Base-by-base conservation (phyloP, 2,797 vertebrate species). In the Pitangus sulphuratus region DNA sequence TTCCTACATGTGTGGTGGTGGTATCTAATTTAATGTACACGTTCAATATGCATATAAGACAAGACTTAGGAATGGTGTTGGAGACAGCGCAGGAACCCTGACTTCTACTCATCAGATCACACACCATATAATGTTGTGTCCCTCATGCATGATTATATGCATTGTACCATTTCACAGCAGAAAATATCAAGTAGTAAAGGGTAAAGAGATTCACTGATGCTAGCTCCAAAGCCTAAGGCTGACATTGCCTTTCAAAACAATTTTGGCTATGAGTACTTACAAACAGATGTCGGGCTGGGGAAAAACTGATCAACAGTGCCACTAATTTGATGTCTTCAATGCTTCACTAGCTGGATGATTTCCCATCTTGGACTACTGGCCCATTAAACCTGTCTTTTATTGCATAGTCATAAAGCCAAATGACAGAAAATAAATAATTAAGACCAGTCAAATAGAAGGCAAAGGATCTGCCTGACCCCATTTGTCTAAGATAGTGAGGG, bases 351-450 rank as follows among this genome's bases (percentile, higher is more conserved):
- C 69, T 95, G 69, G 69, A 93, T 94, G 61, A 96, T 94, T 97
- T 97, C 66, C 70, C 76, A 95, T 89, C 12, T 61, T 93, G 94
- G 85, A 94, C 87, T 80, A 88, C 39, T 84, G 71, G 92, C 28
- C 89, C 89, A 93, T 96, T 95, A 97, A 97, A 79, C 64, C 58
- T 81, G 58, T 80, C 61, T 95, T 98, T 97, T 96, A 96, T 70
- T 89, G 24, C 75, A 54, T 26, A 85, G 50, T 35, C 61, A 96
- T 96, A 94, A 97, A 97, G 60, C 75, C 84, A 84, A 97, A 96
- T 84, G 78, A 78, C 86, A 97, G 81, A 88, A 97, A 96, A 96
- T 84, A 95, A 91, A 90, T 93, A 96, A 95, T 96, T 94, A 96
- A 95, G 84, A 77, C 51, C 92, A 94, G 80, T 84, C 72, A 95